phyloP scores from a whole-genome alignment of 1,140 invertebrate species.

The Trichonephila clavipes region DNA sequence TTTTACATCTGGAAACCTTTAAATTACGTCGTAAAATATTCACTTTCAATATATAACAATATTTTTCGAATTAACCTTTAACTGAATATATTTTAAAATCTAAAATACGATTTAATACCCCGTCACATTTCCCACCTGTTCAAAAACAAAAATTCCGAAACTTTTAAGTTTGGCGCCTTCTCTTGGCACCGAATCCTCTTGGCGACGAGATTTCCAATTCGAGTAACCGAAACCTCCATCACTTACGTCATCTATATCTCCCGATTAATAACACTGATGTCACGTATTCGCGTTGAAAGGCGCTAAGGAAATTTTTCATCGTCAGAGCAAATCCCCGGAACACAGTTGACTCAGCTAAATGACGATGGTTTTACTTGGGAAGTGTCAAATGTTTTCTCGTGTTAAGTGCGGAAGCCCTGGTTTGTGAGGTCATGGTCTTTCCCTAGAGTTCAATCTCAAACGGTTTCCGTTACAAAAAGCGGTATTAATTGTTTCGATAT shows the following conservation, averaged over 20 bases:
- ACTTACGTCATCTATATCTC: conserved; percentile 11
- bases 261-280: background rate
- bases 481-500: background rate
- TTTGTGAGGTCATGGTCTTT: background rate
- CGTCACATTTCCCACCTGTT: background rate
- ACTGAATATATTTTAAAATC: too few relatives aligned
- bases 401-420: background rate
- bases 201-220: background rate
- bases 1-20: too few relatives aligned
- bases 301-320: background rate
- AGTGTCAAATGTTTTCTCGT: conserved; percentile 1
- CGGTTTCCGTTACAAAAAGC: background rate
- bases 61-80: too few relatives aligned
- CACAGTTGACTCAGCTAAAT: background rate
- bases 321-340: background rate
- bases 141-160: background rate
- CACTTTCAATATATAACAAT: too few relatives aligned
- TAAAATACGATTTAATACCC: too few relatives aligned
- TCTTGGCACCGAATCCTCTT: background rate
- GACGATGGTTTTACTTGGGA: background rate
- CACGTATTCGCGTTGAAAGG: background rate
- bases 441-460: background rate
- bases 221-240: background rate
- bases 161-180: background rate
- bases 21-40: too few relatives aligned